Base-by-base conservation (phyloP, 2,797 vertebrate species). In the Tangara arthus region DNA sequence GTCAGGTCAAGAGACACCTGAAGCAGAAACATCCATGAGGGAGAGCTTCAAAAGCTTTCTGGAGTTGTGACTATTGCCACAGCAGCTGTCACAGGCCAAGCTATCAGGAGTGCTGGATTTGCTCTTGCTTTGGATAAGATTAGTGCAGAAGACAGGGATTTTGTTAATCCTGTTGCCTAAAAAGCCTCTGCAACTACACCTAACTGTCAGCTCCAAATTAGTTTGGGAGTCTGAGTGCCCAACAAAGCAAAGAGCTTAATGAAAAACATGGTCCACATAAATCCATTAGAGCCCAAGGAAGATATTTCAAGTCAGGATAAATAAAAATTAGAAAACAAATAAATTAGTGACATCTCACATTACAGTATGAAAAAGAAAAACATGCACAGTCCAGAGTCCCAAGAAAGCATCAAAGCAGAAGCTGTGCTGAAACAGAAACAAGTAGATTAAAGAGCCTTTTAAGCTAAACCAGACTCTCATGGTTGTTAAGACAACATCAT, bases 81-180 rank as follows among this genome's bases (percentile, higher is more conserved):
- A 42, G 14, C 30, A 84, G 90, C 68, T 84, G 82, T 69, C 15
- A 8, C 41, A 84, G 75, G 52, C 59, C 30, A 30, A 50, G 81
- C 66, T 35, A 79, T 85, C 73, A 89, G 59, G 32, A 81, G 87
- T 5, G 5, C 93, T 87, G 85, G 79, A 90, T 96, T 95, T 96
- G 64, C 76, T 95, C 72, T 78, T 73, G 86, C 89, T 78, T 57
- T 83, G 83, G 57, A 37, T n/a, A 68, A 86, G 89, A 94, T 95
- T 70, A 96, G 80, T 41, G 46, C 82, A 92, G 68, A 72, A 95
- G 81, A 85, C 72, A 64, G 65, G 91, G 89, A 96, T 96, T 95
- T 87, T 46, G 52, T 87, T 95, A 96, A 96, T 96, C 80, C 44
- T 0, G 2, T 96, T 93, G 94, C 82, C 81, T 93, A 94, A 89